These are phyloP conservation scores for Latrodectus hesperus DNA, from an alignment of 2,888 invertebrate species.

Conservation along the genomic window DNA sequence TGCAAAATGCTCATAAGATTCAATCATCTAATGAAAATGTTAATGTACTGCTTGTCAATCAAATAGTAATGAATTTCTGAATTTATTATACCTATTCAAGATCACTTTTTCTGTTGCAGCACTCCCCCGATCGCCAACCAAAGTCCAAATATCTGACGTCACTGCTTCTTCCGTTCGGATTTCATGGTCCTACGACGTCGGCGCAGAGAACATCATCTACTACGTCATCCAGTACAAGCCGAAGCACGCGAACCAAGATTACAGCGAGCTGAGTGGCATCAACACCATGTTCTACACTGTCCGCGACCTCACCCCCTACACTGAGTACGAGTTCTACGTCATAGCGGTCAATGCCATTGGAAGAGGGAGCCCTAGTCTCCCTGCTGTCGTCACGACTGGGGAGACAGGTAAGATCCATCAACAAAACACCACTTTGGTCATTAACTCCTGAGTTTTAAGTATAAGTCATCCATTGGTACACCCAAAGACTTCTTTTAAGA, in stretches of 20 bases:
- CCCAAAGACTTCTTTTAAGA: no score
- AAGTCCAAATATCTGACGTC: conserved; percentile 92
- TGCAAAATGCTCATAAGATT: no score
- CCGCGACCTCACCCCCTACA: conserved; percentile 86
- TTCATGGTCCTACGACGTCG: conserved; percentile 91
- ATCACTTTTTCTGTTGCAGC: conserved; percentile 79
- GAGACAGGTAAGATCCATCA: conserved; percentile 85
- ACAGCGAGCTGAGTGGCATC: conserved; percentile 93
- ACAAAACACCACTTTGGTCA: no score
- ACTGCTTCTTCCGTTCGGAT: conserved; percentile 94
- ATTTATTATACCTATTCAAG: no score
- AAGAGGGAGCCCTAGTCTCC: conserved; percentile 89
- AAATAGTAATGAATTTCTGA: no score
- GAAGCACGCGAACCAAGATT: conserved; percentile 88
- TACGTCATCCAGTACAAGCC: conserved; percentile 98
- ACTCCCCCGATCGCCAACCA: conserved; percentile 91
- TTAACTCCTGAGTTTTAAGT: no score
- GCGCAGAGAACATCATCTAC: conserved; percentile 87
- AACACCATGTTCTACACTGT: conserved; percentile 94
- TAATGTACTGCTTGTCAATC: no score
- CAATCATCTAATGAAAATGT: no score
- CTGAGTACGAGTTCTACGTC: conserved; percentile 96
- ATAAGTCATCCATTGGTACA: no score
- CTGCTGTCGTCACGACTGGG: conserved; percentile 94
- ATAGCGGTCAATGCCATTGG: conserved; percentile 96